These are phyloP conservation scores for Pollicipes pollicipes DNA, from an alignment of 1,140 invertebrate species.

Conservation along the genomic window DNA sequence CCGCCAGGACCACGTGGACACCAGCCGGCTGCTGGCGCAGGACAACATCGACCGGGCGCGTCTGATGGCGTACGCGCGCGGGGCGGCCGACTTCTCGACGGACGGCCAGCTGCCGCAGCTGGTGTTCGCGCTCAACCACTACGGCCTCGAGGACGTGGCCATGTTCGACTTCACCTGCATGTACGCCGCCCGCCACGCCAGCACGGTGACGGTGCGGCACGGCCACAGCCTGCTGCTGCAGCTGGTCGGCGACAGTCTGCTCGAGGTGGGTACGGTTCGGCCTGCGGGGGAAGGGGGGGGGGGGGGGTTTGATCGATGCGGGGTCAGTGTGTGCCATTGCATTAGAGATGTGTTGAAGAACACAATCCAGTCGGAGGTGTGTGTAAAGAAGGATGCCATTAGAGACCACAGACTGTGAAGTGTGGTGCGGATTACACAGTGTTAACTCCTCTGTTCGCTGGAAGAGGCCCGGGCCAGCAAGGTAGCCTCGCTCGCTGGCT, in stretches of 20 bases:
- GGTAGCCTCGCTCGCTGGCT: no score
- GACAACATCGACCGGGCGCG: constrained; percentile 82
- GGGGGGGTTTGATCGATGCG: no score
- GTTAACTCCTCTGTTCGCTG: no score
- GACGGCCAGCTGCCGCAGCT: constrained; percentile 63
- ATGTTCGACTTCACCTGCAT: constrained; percentile 99
- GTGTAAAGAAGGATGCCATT: no score
- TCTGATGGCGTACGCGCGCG: constrained; percentile 71
- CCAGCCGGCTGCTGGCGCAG: constrained; percentile 59
- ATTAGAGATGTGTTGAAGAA: no score
- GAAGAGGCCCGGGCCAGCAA: no score
- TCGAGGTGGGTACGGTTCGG: constrained; percentile 44
- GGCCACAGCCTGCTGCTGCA: constrained; percentile 64
- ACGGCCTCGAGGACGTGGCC: constrained; percentile 92
- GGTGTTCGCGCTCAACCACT: constrained; percentile 95
- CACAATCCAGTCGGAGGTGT: no score
- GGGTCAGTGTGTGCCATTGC: no score
- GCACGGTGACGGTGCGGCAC: constrained; percentile 53
- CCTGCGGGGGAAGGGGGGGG: no score
- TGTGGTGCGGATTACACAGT: no score
- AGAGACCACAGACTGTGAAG: no score
- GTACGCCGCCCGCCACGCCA: constrained; percentile 92
- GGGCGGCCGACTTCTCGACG: constrained; percentile 92
- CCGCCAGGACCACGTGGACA: constrained; percentile 71
- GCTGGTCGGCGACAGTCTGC: constrained; percentile 85